Conservation (phyloP, 2,113 vertebrate species). For the Campylorhamphus procurvoides region DNA sequence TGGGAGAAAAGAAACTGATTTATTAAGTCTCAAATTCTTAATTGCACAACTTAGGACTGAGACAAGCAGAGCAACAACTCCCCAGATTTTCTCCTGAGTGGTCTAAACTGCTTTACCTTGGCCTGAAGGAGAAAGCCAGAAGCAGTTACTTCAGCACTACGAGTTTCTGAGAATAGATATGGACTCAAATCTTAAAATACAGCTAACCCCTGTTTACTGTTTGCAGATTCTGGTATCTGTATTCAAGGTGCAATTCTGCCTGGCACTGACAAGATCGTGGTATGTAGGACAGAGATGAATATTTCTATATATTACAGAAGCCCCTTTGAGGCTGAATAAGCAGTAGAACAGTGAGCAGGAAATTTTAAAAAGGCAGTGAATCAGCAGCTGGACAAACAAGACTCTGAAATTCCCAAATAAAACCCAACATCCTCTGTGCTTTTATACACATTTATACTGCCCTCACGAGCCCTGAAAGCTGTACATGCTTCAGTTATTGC, state of each 20-base stretch:
- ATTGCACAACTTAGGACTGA: neutral
- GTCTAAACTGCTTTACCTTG: neutral
- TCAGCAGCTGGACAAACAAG: neutral
- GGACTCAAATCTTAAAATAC: neutral
- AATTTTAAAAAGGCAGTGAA: neutral
- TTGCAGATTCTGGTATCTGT: neutral
- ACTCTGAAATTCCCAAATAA: neutral
- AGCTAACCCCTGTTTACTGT: neutral
- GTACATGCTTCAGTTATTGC: neutral
- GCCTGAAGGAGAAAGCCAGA: neutral
- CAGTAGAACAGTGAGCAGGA: neutral
- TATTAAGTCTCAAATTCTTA: neutral
- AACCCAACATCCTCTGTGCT: neutral
- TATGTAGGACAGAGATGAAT: neutral
- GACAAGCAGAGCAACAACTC: neutral
- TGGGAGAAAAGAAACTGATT: conserved; percentile 3
- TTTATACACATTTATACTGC: neutral
- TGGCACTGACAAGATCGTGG: neutral
- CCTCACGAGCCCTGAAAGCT: neutral
- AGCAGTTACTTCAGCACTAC: neutral
- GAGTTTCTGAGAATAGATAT: neutral
- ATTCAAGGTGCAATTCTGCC: neutral
- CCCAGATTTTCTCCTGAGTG: neutral
- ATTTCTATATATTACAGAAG: neutral
- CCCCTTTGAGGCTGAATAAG: neutral